Percentiles rank a stretch among this genome's conserved stretches.
phyloP scores from a whole-genome alignment of 2,113 vertebrate genomes.

The Carassius auratus region DNA sequence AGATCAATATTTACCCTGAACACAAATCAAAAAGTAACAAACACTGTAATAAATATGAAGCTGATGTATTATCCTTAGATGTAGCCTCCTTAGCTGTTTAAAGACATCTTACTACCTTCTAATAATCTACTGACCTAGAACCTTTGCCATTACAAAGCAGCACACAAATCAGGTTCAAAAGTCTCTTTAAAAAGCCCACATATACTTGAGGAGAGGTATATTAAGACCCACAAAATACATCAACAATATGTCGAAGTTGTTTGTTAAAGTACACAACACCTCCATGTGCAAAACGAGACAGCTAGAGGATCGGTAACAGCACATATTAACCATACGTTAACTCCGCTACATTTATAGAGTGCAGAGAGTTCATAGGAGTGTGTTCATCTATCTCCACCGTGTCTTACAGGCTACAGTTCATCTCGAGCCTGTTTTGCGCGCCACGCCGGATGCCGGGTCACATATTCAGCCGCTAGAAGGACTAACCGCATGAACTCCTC shows the following conservation, averaged over 20 bases:
- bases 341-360: neutral
- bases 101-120: neutral
- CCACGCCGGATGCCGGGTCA: constrained; percentile 87
- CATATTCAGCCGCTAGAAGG: constrained; percentile 82
- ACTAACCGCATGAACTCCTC: constrained; percentile 93
- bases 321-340: neutral
- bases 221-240: neutral
- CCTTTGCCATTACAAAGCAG: neutral
- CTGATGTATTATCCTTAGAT: neutral
- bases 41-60: constrained; percentile 37
- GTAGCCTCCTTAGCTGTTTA: neutral
- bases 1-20: neutral
- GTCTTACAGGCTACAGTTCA: constrained; percentile 79
- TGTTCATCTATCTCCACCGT: neutral
- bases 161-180: constrained; percentile 1
- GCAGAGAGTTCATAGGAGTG: neutral
- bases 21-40: neutral
- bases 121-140: neutral
- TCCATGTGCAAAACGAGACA: neutral
- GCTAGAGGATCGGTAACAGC: neutral
- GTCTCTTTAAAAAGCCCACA: neutral
- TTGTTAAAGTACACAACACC: neutral
- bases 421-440: constrained; percentile 74
- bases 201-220: neutral
- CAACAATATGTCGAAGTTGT: neutral